Percentiles rank a stretch among this genome's conserved stretches.
Conservation (phyloP, 1,140 invertebrate species). For the Drosophila rhopaloa region DNA sequence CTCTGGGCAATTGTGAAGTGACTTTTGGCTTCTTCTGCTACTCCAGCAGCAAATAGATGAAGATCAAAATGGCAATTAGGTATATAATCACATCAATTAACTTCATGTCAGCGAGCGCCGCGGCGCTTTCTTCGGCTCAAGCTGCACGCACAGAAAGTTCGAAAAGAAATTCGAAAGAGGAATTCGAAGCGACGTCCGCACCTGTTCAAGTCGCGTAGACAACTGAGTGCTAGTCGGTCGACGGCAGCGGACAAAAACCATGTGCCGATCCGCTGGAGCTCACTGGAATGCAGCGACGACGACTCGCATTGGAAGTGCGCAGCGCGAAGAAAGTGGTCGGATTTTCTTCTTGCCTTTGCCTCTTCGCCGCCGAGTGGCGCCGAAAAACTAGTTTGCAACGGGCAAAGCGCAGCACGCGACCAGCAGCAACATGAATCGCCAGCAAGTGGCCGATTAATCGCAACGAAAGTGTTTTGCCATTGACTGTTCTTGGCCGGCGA, state of each 20-base stretch:
- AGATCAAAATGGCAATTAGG: conserved; percentile 80
- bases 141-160: conserved; percentile 24
- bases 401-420: conserved; percentile 63
- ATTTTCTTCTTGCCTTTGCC: conserved; percentile 55
- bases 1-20: conserved; percentile 38
- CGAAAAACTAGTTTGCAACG: conserved; percentile 64
- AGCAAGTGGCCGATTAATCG: conserved; percentile 52
- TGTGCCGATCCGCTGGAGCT: conserved; percentile 35
- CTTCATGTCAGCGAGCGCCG: conserved; percentile 80
- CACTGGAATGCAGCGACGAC: conserved; percentile 50
- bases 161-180: conserved; percentile 9
- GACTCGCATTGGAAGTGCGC: conserved; percentile 38
- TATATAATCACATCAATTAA: conserved; percentile 84
- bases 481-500: conserved; percentile 54
- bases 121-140: conserved; percentile 63
- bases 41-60: conserved; percentile 78
- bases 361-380: conserved; percentile 2
- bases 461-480: conserved; percentile 72
- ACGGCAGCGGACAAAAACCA: conserved; percentile 49
- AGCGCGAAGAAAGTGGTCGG: conserved; percentile 73
- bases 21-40: conserved; percentile 57
- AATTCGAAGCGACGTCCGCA: conserved; percentile 57
- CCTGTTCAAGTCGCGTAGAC: conserved; percentile 67
- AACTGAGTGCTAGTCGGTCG: conserved; percentile 51
- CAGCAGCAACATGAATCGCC: conserved; percentile 35